Conservation (phyloP, 2,113 vertebrate species). For the Chlorodrepanis virens region DNA sequence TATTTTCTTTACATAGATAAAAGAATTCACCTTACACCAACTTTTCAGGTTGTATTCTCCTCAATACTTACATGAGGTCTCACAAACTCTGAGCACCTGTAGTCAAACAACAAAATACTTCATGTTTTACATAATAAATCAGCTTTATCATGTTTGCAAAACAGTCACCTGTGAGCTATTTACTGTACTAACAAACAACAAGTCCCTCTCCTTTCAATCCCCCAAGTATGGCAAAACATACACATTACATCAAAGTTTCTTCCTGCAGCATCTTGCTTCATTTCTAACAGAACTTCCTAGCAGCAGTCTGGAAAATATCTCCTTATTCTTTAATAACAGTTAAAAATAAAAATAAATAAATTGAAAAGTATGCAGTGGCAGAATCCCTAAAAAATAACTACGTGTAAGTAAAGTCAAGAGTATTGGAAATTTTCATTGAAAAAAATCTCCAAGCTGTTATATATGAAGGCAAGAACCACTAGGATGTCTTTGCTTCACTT, state of each 20-base stretch:
- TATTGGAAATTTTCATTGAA: not conserved
- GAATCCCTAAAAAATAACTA: not conserved
- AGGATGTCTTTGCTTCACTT: not conserved
- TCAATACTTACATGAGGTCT: not conserved
- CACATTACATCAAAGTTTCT: not conserved
- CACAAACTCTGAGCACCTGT: not conserved
- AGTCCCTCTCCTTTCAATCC: not conserved
- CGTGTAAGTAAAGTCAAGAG: not conserved
- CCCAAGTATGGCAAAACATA: not conserved
- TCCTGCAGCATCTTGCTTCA: not conserved
- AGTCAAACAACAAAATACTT: not conserved
- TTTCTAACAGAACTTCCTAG: not conserved
- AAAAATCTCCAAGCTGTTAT: not conserved
- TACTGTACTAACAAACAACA: not conserved
- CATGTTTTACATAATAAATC: not conserved
- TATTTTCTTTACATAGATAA: not conserved
- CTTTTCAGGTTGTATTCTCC: not conserved
- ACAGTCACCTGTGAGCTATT: not conserved
- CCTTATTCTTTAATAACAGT: not conserved
- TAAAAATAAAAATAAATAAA: not conserved
- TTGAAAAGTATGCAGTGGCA: not conserved
- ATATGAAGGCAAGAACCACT: not conserved
- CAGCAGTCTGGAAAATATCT: not conserved
- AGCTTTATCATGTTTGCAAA: not conserved
- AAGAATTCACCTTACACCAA: not conserved